Evolutionary conservation across 2,888 invertebrate species (phyloP), one percentile per base, ranked within the genome.

Genomic region (Drosophila picticornis): DNA sequence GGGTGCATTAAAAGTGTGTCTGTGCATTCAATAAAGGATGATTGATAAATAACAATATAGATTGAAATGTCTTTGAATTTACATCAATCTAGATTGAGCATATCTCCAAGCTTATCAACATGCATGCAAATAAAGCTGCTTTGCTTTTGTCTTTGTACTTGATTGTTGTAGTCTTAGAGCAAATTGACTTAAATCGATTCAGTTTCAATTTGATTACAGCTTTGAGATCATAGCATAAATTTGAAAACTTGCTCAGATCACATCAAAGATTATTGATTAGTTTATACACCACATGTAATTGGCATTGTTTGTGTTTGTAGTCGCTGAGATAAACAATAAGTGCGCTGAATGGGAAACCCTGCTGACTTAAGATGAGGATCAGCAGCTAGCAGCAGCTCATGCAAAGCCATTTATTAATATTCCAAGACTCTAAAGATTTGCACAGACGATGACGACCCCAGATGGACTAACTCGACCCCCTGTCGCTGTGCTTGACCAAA

Each of bases 401-500:
- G 58, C 50, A 46, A 72, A 68, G 53, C 43, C 55, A 50, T 67
- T 60, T 64, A 67, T 48, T 77, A 71, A 82, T 56, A 70, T 3
- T 25, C 16, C 9, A 9, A 32, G 19, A 66, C 62, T 60, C 58
- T 19, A 22, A 31, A 48, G 48, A 75, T 78, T 72, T 69, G 62
- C 50, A 34, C 50, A 77, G 77, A 69, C 65, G 58, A 65, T 53
- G 58, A 31, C 60, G 77, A 77, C 62, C 72, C 62, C 58, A 43
- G 51, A 27, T 32, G 22, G 29, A 43, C 57, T 53, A 51, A 43
- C 61, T 72, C 82, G 89, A 85, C 82, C 88, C 84, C 85, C 88
- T 83, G 86, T 80, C 90, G 85, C 51, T 85, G 85, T 72, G 88
- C 85, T 88, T 88, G 90, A 90, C 90, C 90, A 85, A 83, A 70